Evolutionary conservation across 2,113 vertebrate species (phyloP).

Genomic region (Dermatemys mawii): DNA sequence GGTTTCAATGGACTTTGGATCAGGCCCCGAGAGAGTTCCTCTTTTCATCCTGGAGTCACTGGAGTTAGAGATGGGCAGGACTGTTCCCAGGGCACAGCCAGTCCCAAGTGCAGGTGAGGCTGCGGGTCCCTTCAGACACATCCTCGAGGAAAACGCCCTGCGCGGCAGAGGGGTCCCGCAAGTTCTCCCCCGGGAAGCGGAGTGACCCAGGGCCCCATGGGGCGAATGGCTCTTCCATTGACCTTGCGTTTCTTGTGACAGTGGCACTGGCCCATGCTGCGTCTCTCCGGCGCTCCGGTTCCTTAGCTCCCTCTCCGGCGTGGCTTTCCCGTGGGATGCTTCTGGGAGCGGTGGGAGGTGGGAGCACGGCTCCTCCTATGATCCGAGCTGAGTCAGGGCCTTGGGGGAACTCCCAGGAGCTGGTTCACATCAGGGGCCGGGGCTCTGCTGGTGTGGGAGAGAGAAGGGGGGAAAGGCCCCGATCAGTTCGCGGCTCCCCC

Average conservation of each 20-base stretch:
- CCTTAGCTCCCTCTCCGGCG: neutral
- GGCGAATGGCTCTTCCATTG: rapidly evolving
- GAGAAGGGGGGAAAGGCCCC: neutral
- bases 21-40: neutral
- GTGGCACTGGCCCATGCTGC: conserved; percentile 70
- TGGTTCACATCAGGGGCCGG: neutral
- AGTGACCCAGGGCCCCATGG: too few species aligned
- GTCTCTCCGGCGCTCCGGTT: neutral
- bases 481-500: neutral
- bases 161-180: neutral
- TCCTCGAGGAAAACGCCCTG: neutral
- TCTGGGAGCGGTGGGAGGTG: too few species aligned
- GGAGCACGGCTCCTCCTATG: neutral
- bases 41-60: neutral
- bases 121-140: neutral
- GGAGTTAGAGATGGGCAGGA: too few species aligned
- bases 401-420: neutral
- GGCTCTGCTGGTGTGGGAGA: neutral
- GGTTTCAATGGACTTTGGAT: neutral
- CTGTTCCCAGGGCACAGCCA: neutral
- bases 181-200: neutral
- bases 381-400: neutral
- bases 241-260: conserved; percentile 76
- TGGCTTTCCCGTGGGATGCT: rapidly evolving
- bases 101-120: neutral